Base-by-base conservation (phyloP, 2,888 invertebrate species). In the Drosophila kuntzei region DNA sequence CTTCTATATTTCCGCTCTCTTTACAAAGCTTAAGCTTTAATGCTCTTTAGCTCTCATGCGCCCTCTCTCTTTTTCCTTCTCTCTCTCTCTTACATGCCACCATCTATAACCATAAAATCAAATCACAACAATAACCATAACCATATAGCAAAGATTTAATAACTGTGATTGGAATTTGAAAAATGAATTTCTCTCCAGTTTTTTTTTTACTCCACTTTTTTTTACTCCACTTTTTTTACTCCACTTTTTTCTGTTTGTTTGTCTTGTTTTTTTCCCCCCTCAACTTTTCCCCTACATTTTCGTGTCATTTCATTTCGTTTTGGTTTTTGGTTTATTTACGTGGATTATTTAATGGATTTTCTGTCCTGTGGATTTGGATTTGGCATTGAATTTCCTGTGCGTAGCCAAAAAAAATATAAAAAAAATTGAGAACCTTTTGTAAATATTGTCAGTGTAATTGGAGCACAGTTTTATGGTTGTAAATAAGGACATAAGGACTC, bases 101-200 rank as follows among this genome's bases (percentile, higher is more conserved):
- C 85, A 69, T 84, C 83, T 80, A 88, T 83, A 82, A 88, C 83
- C 83, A 86, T 83, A 88, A 83, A 83, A 83, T 86, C 83, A 83
- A 83, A 83, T 83, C 83, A 83, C 83, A 88, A 83, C 87, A 83
- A 83, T 83, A 83, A 83, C 88, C 88, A 82, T 83, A 83, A 83
- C 86, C 83, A 88, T 83, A 83, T 83, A 88, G 83, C 83, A 82
- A 88, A 86, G 83, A 83, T 83, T 83, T 83, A 83, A 83, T 83
- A 83, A 83, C 83, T 83, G 83, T 88, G 83, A 83, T 83, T 83
- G 83, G 80, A 75, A 88, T 83, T 83, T 83, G 88, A 83, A 88
- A 83, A 83, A 83, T 83, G 83, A 87, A 85, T 82, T 82, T 80
- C 69, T 78, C 54, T 53, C 32, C 4, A 12, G 12, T 66, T 51